phyloP scores from a whole-genome alignment of 2,888 invertebrate genomes.

The Cephonodes hylas region DNA sequence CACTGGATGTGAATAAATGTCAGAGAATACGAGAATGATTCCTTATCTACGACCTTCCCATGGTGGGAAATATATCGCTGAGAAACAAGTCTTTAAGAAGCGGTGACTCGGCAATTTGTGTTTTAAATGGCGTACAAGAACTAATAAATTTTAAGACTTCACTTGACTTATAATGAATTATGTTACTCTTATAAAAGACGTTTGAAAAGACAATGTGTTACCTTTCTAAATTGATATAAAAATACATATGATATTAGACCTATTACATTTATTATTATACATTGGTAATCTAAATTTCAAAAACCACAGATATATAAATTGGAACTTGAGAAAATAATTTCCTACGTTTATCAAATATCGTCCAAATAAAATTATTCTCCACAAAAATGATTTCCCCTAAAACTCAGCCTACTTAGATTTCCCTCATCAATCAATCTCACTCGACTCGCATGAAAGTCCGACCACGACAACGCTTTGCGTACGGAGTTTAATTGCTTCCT shows the following conservation, averaged over 20 bases:
- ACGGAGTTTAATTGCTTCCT: background rate
- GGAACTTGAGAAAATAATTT: no score
- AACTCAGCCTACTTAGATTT: background rate
- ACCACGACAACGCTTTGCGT: background rate
- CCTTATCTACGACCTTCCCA: background rate
- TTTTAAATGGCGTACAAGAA: background rate
- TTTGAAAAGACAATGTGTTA: no score
- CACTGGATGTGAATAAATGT: slow-evolving; percentile 5
- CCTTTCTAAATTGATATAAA: no score
- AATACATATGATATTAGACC: no score
- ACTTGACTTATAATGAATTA: no score
- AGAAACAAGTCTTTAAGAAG: background rate
- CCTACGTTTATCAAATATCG: background rate
- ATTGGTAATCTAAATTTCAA: no score
- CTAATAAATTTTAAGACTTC: no score
- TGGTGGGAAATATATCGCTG: background rate
- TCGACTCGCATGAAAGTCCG: background rate
- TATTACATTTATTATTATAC: no score
- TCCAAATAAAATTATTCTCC: background rate
- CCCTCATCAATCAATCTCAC: slow-evolving; percentile 5
- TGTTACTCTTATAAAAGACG: no score
- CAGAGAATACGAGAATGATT: background rate
- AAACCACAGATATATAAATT: no score
- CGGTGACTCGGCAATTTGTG: background rate
- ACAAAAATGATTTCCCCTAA: background rate